Evolutionary conservation across 2,888 invertebrate genomes (phyloP).

Genomic region (Drosophila rubida): DNA sequence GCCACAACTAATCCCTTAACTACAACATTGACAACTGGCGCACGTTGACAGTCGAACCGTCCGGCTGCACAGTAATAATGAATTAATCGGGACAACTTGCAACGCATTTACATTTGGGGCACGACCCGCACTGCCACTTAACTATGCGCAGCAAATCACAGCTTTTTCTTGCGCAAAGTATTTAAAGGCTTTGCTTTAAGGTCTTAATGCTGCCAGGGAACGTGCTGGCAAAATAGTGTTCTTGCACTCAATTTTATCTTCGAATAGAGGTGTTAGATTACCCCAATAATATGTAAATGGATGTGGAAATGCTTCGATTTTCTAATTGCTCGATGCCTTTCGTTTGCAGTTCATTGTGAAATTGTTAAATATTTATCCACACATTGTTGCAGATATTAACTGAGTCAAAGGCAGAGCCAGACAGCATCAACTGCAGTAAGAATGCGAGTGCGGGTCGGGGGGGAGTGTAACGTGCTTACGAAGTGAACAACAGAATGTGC

Average conservation of each 20-base stretch:
- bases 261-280: background rate
- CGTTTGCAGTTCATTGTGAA: conserved; percentile 16
- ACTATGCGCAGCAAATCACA: conserved; percentile 29
- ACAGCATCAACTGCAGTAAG: conserved; percentile 2
- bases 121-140: conserved; percentile 25
- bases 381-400: conserved; percentile 11
- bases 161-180: conserved; percentile 27
- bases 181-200: conserved; percentile 25
- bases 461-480: background rate
- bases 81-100: conserved; percentile 70
- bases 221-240: conserved; percentile 11
- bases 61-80: conserved; percentile 50
- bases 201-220: background rate
- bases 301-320: background rate
- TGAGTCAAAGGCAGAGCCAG: conserved; percentile 2
- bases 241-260: no score
- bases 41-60: conserved; percentile 28
- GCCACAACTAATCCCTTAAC: conserved; percentile 76
- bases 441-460: background rate
- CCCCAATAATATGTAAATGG: background rate
- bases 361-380: conserved; percentile 20
- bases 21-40: conserved; percentile 74
- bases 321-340: background rate
- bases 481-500: conserved; percentile 13
- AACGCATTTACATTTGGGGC: conserved; percentile 53